Evolutionary conservation across 2,113 vertebrate species (phyloP).

Genomic region (Hippocampus guttulatus): DNA sequence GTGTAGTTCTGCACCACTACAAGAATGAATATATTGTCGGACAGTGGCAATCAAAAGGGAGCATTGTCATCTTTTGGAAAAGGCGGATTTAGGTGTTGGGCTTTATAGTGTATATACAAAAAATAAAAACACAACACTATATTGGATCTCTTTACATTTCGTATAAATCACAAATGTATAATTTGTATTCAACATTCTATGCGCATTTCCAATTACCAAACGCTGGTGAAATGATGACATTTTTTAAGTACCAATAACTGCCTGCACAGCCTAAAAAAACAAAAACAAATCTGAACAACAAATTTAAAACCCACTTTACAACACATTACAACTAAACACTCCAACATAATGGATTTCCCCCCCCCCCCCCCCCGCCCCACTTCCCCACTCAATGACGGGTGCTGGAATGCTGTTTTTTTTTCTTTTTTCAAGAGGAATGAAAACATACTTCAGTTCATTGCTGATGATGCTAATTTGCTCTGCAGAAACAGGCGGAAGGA

Average conservation of each 20-base stretch:
- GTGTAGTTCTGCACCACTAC: neutral
- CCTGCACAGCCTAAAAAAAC: conserved; percentile 23
- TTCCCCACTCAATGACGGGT: conserved; percentile 46
- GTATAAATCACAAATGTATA: neutral
- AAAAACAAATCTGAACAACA: conserved; percentile 15
- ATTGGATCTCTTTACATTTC: neutral
- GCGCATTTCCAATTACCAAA: neutral
- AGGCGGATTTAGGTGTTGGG: neutral
- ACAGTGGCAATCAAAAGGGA: neutral
- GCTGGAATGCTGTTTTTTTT: conserved; percentile 38
- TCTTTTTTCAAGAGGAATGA: conserved; percentile 68
- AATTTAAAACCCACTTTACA: conserved; percentile 58
- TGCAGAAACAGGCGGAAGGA: conserved; percentile 61
- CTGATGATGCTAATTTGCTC: conserved; percentile 70
- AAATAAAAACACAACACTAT: neutral
- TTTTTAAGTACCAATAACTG: neutral
- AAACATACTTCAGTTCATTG: conserved; percentile 71
- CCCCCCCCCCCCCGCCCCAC: neutral
- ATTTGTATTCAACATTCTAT: neutral
- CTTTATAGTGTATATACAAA: neutral
- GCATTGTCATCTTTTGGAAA: neutral
- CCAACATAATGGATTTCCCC: conserved; percentile 62
- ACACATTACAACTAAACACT: conserved; percentile 63
- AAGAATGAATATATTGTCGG: neutral
- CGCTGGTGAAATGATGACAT: neutral